These are phyloP conservation scores for Eupristina koningsbergeri DNA, from an alignment of 1,140 invertebrate species.

Conservation along the genomic window DNA sequence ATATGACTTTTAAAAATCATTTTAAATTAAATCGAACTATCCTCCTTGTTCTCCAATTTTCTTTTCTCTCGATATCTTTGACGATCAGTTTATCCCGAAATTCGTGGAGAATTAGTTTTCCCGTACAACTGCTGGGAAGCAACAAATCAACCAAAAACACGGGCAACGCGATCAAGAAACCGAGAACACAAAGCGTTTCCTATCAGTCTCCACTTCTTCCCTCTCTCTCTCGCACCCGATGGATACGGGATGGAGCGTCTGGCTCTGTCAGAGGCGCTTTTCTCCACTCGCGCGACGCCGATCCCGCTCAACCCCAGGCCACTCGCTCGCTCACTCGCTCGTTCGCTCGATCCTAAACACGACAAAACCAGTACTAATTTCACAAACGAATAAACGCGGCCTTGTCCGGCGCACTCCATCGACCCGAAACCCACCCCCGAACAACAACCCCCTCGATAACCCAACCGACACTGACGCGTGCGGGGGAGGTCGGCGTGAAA, in stretches of 20 bases:
- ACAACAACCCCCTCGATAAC: constrained; percentile 43
- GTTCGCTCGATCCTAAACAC: constrained; percentile 61
- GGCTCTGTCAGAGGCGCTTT: constrained; percentile 23
- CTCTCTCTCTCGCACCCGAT: neutral
- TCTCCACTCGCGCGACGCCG: neutral
- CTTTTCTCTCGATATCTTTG: neutral
- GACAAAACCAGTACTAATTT: constrained; percentile 74
- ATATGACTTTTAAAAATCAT: no score
- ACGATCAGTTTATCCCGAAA: neutral
- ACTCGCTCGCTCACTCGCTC: constrained; percentile 1
- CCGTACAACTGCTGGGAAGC: neutral
- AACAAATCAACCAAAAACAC: neutral
- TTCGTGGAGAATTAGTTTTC: neutral
- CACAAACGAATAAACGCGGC: constrained; percentile 72
- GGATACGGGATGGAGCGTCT: neutral
- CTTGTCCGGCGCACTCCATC: constrained; percentile 26
- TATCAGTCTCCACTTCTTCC: neutral
- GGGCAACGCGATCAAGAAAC: constrained; percentile 48
- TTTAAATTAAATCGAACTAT: no score
- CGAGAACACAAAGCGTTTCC: constrained; percentile 43
- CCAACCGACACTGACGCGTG: constrained; percentile 61
- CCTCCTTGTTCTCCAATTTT: no score
- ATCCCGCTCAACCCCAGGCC: neutral
- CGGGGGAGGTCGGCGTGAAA: neutral
- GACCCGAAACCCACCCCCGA: neutral